Evolutionary conservation across 2,113 vertebrate species (phyloP), one percentile per base, ranked within the genome.

Genomic region (Neogale vison): DNA sequence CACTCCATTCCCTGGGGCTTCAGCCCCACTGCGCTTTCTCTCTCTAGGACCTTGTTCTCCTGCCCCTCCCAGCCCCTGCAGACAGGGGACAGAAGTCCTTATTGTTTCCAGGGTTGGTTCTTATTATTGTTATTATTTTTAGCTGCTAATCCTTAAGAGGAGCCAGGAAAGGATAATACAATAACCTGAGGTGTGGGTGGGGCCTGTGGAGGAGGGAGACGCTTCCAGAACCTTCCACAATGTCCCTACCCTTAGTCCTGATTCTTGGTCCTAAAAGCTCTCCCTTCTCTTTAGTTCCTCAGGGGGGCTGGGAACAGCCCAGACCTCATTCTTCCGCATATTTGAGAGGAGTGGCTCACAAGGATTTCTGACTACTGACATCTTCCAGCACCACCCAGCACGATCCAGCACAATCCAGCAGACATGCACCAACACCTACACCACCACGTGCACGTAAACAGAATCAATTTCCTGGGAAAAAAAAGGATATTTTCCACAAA

Each of bases 21-120:
- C 4, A 6, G 65, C 21, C 55, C n/a, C 36, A 17, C 5, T 7
- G 47, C 24, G 4, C 11, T 0, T 42, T 42, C 7, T 9, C 0
- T 31, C 29, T 36, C 10, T 2, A 13, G 36, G 26, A 55, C 6
- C 12, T 15, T 1, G 2, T 13, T 79, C 39, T 47, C 50, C 42
- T 20, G 12, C 47, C 67, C 59, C 71, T 91, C 10, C 11, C 17
- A n/a, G 85, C 7, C 21, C 50, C 52, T 69, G 13, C n/a, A 45
- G 7, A 72, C 10, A 50, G 29, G 52, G 69, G 52, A 84, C 24
- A 61, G 24, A 52, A 18, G 52, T 21, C 18, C 18, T 9, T 42
- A 6, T n/a, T 76, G 84, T 84, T 74, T 52, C n/a, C 36, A 31
- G 26, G 26, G 45, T 45, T 65, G 42, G 45, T 79, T 23, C 72